These are phyloP conservation scores for Pipistrellus nathusii DNA, from an alignment of 2,797 vertebrate species.

Conservation along the genomic window DNA sequence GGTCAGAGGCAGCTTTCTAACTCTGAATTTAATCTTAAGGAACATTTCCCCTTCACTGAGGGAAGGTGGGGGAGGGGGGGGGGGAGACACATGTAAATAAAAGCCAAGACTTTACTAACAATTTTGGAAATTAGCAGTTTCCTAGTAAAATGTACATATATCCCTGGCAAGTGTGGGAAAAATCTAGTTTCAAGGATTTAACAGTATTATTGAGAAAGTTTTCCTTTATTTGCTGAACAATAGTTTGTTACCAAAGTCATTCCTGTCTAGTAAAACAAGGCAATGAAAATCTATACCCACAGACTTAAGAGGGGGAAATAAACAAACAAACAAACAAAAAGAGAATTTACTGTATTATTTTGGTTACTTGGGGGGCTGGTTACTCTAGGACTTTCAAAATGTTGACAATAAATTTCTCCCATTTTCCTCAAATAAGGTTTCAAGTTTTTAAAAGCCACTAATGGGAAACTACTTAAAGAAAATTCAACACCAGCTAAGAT, in stretches of 20 bases:
- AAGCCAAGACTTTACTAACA: not conserved
- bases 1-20: slow-evolving; percentile 43
- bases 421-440: not conserved
- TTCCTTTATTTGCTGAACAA: not conserved
- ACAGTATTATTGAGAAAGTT: not conserved
- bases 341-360: not conserved
- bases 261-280: not conserved
- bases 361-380: not conserved
- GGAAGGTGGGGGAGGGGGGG: too few species aligned
- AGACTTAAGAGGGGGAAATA: not conserved
- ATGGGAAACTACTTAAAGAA: slow-evolving; percentile 80
- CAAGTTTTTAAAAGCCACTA: not conserved
- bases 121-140: slow-evolving; percentile 32
- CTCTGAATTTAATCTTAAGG: not conserved
- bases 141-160: not conserved
- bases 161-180: not conserved
- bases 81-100: not conserved
- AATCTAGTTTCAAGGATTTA: not conserved
- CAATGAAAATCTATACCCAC: not conserved
- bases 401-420: not conserved
- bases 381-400: not conserved
- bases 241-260: slow-evolving; percentile 6
- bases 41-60: not conserved
- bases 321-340: not conserved
- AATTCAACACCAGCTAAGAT: not conserved